These are phyloP conservation scores for Danaus chrysippus DNA, from an alignment of 2,888 invertebrate species.

Conservation along the genomic window DNA sequence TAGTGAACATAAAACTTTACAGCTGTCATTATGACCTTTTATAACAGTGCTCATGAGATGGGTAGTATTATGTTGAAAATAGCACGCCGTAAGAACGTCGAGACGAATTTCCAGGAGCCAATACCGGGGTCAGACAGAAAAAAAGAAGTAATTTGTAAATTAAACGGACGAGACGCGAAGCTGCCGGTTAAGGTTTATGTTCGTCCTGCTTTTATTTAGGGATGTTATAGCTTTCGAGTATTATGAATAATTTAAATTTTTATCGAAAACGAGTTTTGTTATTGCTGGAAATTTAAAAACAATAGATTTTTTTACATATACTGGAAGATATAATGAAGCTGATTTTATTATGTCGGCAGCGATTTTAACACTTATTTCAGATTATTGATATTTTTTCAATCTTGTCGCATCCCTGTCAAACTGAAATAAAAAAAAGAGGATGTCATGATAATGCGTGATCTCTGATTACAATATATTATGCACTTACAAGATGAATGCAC, in stretches of 20 bases:
- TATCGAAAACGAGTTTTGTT: background rate
- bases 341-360: too few relatives aligned
- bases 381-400: background rate
- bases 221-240: constrained; percentile 37
- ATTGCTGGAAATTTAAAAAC: background rate
- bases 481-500: constrained; percentile 63
- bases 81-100: constrained; percentile 49
- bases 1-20: too few relatives aligned
- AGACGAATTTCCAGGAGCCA: constrained; percentile 67
- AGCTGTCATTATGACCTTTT: constrained; percentile 18
- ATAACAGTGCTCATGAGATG: constrained; percentile 33
- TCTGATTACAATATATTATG: constrained; percentile 68
- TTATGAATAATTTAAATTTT: constrained; percentile 22
- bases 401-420: constrained; percentile 40
- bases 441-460: constrained; percentile 60
- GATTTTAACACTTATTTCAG: too few relatives aligned
- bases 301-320: too few relatives aligned
- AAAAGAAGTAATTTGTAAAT: constrained; percentile 54
- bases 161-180: constrained; percentile 42
- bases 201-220: constrained; percentile 43
- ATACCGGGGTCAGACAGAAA: constrained; percentile 57
- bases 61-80: constrained; percentile 52
- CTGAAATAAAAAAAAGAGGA: constrained; percentile 56
- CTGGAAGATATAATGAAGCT: too few relatives aligned
- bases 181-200: constrained; percentile 33